These are phyloP conservation scores for Ianthella basta DNA, from an alignment of 37 sponge, comb jelly and placozoan species.

Conservation along the genomic window DNA sequence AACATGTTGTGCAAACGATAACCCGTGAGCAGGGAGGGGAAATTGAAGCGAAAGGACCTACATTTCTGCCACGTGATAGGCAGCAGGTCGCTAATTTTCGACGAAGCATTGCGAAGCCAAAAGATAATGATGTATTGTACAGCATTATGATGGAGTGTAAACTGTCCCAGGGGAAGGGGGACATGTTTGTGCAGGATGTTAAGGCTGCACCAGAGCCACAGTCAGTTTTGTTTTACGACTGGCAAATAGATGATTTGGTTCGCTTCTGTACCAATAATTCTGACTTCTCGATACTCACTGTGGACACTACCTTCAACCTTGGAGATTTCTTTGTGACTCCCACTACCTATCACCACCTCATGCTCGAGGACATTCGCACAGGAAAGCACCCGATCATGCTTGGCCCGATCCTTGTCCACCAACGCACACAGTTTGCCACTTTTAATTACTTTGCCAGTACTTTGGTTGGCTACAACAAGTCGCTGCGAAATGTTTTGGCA, in stretches of 20 bases:
- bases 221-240: slow-evolving; percentile 43
- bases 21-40: no score
- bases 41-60: no score
- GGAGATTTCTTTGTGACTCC: slow-evolving; percentile 63
- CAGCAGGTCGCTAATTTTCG: no score
- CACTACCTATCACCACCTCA: slow-evolving; percentile 40
- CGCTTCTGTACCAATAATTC: slow-evolving; percentile 29
- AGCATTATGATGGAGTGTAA: slow-evolving; percentile 56
- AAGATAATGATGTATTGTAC: slow-evolving; percentile 40
- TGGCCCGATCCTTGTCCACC: slow-evolving; percentile 42
- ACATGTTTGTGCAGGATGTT: slow-evolving; percentile 48
- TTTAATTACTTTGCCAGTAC: slow-evolving; percentile 43
- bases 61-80: no score
- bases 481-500: slow-evolving; percentile 17
- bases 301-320: slow-evolving; percentile 59
- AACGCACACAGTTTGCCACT: slow-evolving; percentile 27
- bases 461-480: slow-evolving; percentile 37
- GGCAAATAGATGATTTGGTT: slow-evolving; percentile 41
- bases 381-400: slow-evolving; percentile 27
- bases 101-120: no score
- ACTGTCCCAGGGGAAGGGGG: slow-evolving; percentile 33
- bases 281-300: slow-evolving; percentile 25
- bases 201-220: slow-evolving; percentile 58
- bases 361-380: slow-evolving; percentile 42
- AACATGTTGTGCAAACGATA: no score